Conservation (phyloP, 53 echinoderm and acorn worm genomes). For the Actinopyga echinites region DNA sequence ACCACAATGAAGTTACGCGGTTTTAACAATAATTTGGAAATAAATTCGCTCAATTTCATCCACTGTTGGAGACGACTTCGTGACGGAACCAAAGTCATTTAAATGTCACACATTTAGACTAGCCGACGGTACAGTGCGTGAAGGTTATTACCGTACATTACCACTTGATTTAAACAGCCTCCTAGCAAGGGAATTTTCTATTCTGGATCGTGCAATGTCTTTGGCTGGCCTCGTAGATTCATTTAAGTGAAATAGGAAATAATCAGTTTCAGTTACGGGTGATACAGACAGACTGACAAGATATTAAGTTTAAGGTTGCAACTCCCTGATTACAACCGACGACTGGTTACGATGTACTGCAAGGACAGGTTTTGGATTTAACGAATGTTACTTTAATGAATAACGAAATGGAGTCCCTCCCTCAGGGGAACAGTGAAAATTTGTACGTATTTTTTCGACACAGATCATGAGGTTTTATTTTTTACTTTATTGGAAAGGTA, state of each 20-base stretch:
- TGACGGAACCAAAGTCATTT: neutral
- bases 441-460: too few species aligned
- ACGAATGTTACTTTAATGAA: too few species aligned
- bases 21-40: constrained; percentile 11
- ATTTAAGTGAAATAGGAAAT: constrained; percentile 20
- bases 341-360: too few species aligned
- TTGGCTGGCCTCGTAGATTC: neutral
- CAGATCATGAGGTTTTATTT: too few species aligned
- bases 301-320: too few species aligned
- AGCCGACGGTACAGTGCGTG: constrained; percentile 1
- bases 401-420: too few species aligned
- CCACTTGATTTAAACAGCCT: constrained; percentile 21
- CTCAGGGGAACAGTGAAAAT: too few species aligned
- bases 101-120: constrained; percentile 11
- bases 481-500: too few species aligned
- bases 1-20: constrained; percentile 7
- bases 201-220: too few species aligned
- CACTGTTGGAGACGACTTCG: constrained; percentile 19
- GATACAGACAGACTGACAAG: neutral
- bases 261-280: constrained; percentile 19
- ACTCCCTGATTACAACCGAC: too few species aligned
- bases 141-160: constrained; percentile 29
- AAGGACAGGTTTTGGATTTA: too few species aligned
- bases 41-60: constrained; percentile 37
- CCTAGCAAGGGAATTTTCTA: neutral